Conservation (phyloP, 2,888 invertebrate genomes). For the Cataglyphis albicans region DNA sequence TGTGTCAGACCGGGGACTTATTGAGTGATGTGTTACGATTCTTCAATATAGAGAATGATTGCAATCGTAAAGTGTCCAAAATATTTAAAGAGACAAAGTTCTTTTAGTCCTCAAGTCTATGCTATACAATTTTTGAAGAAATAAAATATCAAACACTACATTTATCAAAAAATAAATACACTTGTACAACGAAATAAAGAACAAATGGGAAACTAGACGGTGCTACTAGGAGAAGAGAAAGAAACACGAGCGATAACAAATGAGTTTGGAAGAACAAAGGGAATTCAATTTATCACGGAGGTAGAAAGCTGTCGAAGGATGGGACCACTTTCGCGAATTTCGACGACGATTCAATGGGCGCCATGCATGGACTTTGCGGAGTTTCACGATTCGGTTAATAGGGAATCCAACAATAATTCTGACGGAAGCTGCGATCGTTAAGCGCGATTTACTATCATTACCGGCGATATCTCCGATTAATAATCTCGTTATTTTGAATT, state of each 20-base stretch:
- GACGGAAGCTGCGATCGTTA: constrained; percentile 46
- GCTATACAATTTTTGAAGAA: too few species aligned
- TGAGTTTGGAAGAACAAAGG: constrained; percentile 26
- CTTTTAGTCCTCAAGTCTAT: too few species aligned
- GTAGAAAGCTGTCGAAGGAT: constrained; percentile 31
- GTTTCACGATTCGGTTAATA: constrained; percentile 65
- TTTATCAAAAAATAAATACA: background rate
- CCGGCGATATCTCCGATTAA: constrained; percentile 15
- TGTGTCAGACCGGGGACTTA: too few species aligned
- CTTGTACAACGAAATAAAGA: background rate
- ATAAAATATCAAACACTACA: too few species aligned
- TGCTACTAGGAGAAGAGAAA: background rate
- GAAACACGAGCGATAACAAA: constrained; percentile 32
- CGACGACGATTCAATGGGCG: constrained; percentile 51
- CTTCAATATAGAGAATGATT: too few species aligned
- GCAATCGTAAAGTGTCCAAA: too few species aligned
- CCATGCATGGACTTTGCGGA: constrained; percentile 53
- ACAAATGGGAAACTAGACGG: background rate
- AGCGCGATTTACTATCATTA: constrained; percentile 36
- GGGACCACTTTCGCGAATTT: constrained; percentile 65
- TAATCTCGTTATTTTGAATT: constrained; percentile 40
- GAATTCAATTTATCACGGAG: constrained; percentile 21
- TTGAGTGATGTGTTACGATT: too few species aligned
- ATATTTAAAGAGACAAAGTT: too few species aligned
- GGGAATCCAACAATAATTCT: constrained; percentile 65